These are phyloP conservation scores for Exaiptasia diaphana DNA, from an alignment of 64 coral and sea anemone genomes.

Conservation along the genomic window DNA sequence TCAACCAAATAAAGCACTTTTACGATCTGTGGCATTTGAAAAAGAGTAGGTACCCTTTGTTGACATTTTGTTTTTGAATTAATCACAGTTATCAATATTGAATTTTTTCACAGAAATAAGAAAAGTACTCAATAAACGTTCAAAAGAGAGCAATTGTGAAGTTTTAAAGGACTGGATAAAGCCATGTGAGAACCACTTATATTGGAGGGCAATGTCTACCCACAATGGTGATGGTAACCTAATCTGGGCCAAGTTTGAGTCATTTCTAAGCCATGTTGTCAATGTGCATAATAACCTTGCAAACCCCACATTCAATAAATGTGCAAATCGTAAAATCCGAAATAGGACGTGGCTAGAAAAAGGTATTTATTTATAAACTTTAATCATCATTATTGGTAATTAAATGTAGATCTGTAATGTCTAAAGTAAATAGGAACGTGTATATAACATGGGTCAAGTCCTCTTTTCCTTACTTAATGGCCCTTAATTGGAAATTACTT, in stretches of 20 bases:
- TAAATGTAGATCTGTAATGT: neutral
- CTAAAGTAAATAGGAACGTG: neutral
- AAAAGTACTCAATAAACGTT: neutral
- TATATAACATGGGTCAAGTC: too few relatives aligned
- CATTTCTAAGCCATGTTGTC: constrained; percentile 14
- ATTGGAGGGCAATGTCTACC: constrained; percentile 21
- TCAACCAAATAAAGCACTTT: neutral
- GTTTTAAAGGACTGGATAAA: constrained; percentile 9
- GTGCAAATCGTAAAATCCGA: neutral
- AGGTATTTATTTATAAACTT: neutral
- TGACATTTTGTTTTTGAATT: neutral
- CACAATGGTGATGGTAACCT: neutral
- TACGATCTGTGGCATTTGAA: neutral
- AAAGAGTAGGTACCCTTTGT: neutral
- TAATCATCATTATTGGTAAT: neutral
- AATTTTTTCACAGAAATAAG: constrained; percentile 26
- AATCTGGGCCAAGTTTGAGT: constrained; percentile 33
- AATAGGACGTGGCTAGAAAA: neutral
- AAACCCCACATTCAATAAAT: constrained; percentile 15
- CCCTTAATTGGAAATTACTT: too few relatives aligned
- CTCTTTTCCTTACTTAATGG: too few relatives aligned
- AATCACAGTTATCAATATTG: too few relatives aligned
- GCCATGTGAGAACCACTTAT: constrained; percentile 22
- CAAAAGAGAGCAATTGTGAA: neutral
- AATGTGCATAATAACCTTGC: neutral